Conservation (phyloP, 2,797 vertebrate species). For the Cirrhinus molitorella region DNA sequence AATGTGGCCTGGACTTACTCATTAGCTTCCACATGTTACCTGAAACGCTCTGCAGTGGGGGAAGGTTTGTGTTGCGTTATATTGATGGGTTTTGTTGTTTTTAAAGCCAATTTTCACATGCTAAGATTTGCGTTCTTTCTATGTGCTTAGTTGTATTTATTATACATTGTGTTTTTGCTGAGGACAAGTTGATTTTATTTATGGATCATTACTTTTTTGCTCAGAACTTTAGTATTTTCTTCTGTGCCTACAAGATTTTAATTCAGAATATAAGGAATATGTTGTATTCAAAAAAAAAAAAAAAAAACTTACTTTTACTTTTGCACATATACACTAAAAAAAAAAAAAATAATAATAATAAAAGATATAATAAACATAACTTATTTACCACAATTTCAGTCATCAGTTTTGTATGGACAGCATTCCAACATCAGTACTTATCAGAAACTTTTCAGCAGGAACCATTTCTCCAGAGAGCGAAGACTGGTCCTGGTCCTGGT, state of each 20-base stretch:
- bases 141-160: neutral
- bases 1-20: conserved; percentile 55
- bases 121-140: neutral
- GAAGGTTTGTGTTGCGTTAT: conserved; percentile 7
- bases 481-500: conserved; percentile 34
- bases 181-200: no score
- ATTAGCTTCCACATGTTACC: conserved; percentile 18
- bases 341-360: neutral
- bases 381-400: neutral
- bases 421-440: conserved; percentile 43
- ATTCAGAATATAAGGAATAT: neutral
- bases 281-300: neutral
- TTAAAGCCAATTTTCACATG: neutral
- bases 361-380: neutral
- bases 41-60: conserved; percentile 28
- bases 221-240: neutral
- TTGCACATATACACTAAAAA: neutral
- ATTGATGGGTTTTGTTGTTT: neutral
- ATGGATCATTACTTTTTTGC: neutral
- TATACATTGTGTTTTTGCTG: neutral
- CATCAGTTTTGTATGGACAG: neutral
- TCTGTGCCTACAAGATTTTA: neutral
- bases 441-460: conserved; percentile 43
- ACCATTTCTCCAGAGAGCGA: conserved; percentile 14
- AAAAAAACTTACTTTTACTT: no score